phyloP scores from a whole-genome alignment of 2,888 invertebrate species.

The Drosophila cognata region DNA sequence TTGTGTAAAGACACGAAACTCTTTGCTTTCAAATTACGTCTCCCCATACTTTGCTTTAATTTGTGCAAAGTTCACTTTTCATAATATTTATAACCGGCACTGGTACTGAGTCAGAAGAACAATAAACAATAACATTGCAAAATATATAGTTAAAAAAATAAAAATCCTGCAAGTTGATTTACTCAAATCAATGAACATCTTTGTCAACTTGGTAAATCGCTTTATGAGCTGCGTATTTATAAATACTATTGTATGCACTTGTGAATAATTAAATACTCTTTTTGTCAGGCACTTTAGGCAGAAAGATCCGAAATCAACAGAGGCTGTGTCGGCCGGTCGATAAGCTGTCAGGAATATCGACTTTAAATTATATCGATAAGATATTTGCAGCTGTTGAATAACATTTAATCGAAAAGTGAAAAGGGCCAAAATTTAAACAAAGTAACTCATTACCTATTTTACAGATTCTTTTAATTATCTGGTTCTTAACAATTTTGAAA shows the following conservation, averaged over 20 bases:
- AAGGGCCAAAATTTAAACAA: background rate
- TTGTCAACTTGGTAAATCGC: background rate
- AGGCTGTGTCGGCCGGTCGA: conserved; percentile 27
- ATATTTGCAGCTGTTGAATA: background rate
- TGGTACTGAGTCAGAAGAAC: background rate
- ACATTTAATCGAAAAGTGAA: background rate
- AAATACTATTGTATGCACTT: background rate
- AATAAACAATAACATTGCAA: conserved; percentile 5
- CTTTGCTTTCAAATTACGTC: background rate
- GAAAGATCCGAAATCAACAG: background rate
- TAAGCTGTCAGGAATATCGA: conserved; percentile 6
- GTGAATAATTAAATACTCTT: background rate
- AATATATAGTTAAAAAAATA: background rate
- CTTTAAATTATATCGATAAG: conserved; percentile 4
- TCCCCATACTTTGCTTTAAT: background rate
- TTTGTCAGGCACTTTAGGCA: conserved; percentile 5
- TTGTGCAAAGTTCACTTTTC: background rate
- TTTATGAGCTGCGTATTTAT: background rate
- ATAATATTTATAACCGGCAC: background rate
- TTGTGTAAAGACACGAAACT: conserved; percentile 33
- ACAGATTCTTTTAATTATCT: no score
- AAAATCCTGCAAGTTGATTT: background rate
- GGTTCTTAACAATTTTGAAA: background rate
- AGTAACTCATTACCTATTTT: background rate
- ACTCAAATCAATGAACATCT: background rate